phyloP scores from a whole-genome alignment of 1,140 invertebrate genomes.

The Pogonomyrmex barbatus region DNA sequence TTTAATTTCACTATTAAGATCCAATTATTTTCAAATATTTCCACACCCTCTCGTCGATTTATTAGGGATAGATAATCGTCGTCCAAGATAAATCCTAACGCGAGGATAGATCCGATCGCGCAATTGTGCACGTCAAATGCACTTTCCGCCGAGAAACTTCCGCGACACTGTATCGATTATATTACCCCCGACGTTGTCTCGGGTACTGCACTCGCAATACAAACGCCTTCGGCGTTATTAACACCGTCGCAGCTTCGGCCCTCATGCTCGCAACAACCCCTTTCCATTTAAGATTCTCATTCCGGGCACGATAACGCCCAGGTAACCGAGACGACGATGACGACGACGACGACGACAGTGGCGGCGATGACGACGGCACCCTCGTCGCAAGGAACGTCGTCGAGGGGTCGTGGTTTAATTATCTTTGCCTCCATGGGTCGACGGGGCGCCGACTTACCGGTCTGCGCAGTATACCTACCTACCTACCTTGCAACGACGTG shows the following conservation, averaged over 20 bases:
- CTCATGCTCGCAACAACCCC: conserved; percentile 11
- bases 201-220: not conserved
- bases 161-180: conserved; percentile 65
- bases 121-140: conserved; percentile 58
- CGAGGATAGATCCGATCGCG: conserved; percentile 38
- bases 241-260: conserved; percentile 53
- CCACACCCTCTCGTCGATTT: not conserved
- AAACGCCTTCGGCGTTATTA: conserved; percentile 65
- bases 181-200: conserved; percentile 47
- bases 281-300: conserved; percentile 72
- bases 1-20: not conserved
- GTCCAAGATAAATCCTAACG: conserved; percentile 1
- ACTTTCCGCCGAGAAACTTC: conserved; percentile 51
- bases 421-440: conserved; percentile 71
- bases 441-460: conserved; percentile 62
- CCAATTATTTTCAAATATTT: conserved; percentile 8
- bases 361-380: conserved; percentile 38
- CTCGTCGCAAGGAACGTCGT: conserved; percentile 61
- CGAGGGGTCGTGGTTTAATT: conserved; percentile 75
- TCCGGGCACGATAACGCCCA: conserved; percentile 72
- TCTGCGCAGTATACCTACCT: conserved; percentile 26
- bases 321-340: conserved; percentile 73
- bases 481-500: conserved; percentile 71
- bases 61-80: conserved; percentile 38
- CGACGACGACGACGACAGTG: conserved; percentile 27